Conservation (phyloP, 1,140 invertebrate genomes). For the Cydia splendana region DNA sequence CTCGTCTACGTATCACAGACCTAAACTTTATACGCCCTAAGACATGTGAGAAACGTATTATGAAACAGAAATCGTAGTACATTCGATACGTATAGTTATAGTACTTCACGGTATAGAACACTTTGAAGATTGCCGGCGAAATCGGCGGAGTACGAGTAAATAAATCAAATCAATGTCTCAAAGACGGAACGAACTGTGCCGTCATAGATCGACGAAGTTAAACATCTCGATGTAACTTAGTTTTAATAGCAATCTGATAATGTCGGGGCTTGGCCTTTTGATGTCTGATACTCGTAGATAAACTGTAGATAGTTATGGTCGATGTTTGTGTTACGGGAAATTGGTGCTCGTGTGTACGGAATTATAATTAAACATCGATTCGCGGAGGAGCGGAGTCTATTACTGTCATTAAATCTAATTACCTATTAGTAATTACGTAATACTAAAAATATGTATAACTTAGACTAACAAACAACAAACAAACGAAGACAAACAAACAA, state of each 20-base stretch:
- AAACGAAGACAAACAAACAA: no score
- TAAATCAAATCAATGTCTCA: slow-evolving; percentile 21
- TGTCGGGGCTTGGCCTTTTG: slow-evolving; percentile 8
- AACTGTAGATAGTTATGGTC: no score
- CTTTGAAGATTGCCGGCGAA: slow-evolving; percentile 8
- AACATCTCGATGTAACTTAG: slow-evolving; percentile 19
- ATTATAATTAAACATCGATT: no score
- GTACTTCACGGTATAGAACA: neutral
- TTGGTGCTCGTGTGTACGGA: no score
- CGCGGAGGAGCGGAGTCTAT: no score
- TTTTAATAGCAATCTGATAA: slow-evolving; percentile 21
- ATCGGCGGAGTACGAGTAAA: neutral
- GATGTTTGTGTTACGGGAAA: no score
- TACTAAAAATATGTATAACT: no score
- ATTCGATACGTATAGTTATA: neutral
- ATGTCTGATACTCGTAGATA: neutral
- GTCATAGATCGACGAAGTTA: slow-evolving; percentile 12
- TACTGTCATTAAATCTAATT: no score
- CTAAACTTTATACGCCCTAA: neutral
- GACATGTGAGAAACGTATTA: neutral
- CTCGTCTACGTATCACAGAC: no score
- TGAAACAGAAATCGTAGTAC: neutral
- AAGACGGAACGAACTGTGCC: slow-evolving; percentile 2
- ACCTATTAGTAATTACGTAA: no score
- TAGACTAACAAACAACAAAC: no score